Base-by-base conservation (phyloP, 2,888 invertebrate genomes). In the Hirudinaria manillensis region DNA sequence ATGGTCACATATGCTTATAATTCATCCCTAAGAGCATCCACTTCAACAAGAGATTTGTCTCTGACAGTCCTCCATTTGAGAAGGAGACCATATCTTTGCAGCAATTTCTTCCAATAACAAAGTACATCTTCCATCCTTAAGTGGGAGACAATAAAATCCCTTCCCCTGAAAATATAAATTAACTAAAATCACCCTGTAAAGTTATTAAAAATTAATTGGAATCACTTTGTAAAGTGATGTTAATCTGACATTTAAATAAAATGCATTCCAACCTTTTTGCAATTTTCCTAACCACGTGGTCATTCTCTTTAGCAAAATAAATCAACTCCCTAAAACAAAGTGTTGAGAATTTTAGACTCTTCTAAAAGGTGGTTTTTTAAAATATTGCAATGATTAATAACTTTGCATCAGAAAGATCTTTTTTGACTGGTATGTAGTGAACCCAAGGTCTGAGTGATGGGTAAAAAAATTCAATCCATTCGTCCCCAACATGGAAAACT, bases 381-480 rank as follows among this genome's bases (percentile, higher is more conserved):
- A 10, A 45, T 1, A 16, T 45, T 45, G 16, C 16, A 45, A 16
- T 45, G 3, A 74, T 45, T 70, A 70, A 27, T 76, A 79, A 89
- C 89, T 89, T 88, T n/a, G 94, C 88, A 79, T 93, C 89, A 65
- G 89, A 89, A 21, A 90, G 88, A 80, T 89, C 87, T 36, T 90
- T 89, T 78, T 88, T 88, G 0, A 98, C 89, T 0, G 97, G 97
- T 79, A 98, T 89, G 84, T 94, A 98, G 86, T 98, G 97, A 61
- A 79, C 89, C 97, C 97, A 97, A 0, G 96, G 95, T 84, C 91
- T 92, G 82, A 98, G 86, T 16, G 91, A 89, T 3, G 90, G 89
- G 83, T 98, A 98, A 85, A 94, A 98, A 85, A 97, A 98, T 87
- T 98, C 97, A 56, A 90, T 87, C 96, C 96, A 97, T 79, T 94